phyloP scores from a whole-genome alignment of 2,888 invertebrate genomes.

The Miltochrista miniata region DNA sequence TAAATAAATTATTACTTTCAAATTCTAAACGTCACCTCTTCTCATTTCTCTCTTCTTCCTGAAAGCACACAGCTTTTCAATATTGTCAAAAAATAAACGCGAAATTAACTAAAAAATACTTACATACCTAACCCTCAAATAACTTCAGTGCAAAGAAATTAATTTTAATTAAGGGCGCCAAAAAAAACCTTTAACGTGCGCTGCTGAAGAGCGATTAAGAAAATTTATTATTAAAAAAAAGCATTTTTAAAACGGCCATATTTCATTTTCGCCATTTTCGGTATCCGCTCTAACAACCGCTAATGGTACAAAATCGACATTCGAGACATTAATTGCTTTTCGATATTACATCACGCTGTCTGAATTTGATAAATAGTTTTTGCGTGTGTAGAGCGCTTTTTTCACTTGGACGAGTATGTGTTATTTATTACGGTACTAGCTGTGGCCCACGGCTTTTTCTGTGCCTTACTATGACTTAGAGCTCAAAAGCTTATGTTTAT shows the following conservation, averaged over 20 bases:
- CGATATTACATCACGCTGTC: constrained; percentile 22
- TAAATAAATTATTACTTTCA: too few relatives aligned
- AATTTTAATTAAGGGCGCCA: too few relatives aligned
- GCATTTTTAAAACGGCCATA: constrained; percentile 19
- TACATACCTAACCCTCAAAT: too few relatives aligned
- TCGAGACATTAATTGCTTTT: constrained; percentile 32
- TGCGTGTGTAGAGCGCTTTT: not conserved
- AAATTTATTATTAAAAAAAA: constrained; percentile 32
- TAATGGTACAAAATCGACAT: constrained; percentile 33
- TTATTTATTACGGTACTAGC: not conserved
- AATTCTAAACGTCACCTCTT: too few relatives aligned
- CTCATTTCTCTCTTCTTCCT: too few relatives aligned
- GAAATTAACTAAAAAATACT: too few relatives aligned
- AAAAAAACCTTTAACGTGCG: constrained; percentile 19
- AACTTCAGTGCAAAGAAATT: too few relatives aligned
- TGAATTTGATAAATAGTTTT: constrained; percentile 14
- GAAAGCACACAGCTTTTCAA: too few relatives aligned
- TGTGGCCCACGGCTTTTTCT: too few relatives aligned
- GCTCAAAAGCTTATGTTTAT: too few relatives aligned
- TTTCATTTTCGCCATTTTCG: constrained; percentile 33
- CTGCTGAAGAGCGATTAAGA: constrained; percentile 24
- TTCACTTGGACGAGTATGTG: not conserved
- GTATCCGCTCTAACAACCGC: constrained; percentile 13
- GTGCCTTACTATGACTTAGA: too few relatives aligned
- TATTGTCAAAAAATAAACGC: too few relatives aligned